Evolutionary conservation across 1,140 invertebrate genomes (phyloP), one percentile per base, ranked within the genome.

Genomic region (Aphelenchoides besseyi): DNA sequence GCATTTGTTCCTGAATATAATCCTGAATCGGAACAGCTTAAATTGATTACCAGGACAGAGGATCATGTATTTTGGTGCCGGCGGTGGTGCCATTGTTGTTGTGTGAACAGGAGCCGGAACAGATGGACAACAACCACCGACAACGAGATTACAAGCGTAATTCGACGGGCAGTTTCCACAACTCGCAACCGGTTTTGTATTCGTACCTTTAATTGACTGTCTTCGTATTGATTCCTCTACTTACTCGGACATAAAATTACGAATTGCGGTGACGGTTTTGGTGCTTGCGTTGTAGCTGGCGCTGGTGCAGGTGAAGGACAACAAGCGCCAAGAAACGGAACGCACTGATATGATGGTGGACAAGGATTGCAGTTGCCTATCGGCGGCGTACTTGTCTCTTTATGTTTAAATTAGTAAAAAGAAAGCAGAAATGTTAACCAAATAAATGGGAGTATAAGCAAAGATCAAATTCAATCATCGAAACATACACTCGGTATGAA

Each of bases 51-150:
- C 30, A 2, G 68, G 68, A 36, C 68, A 69, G 18, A 69, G 33
- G 12, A 69, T 59, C n/a, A 69, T 33, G 16, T 28, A 18, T 61
- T 61, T 16, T 29, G 59, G 26, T 18, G 66, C 23, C 66, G 63
- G 66, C 41, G 18, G 66, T 18, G 12, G 23, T 23, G 41, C 30
- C 26, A 29, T 16, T 32, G 9, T 8, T 29, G 59, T 61, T 36
- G 59, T 61, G 16, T 16, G 59, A n/a, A 26, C 1, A 16, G 59
- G 59, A 16, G 59, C 59, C 3, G 68, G n/a, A n/a, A n/a, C n/a
- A n/a, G n/a, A n/a, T n/a, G n/a, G 64, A 3, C 64, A 67, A 33
- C 64, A 67, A 0, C n/a, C 64, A 29, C 64, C 64, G 1, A 67
- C 3, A 16, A 33, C 26, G n/a, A 23, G 33, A 67, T 52, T 55